Evolutionary conservation across 1,140 invertebrate genomes (phyloP).

Genomic region (Drosophila nebulosa): DNA sequence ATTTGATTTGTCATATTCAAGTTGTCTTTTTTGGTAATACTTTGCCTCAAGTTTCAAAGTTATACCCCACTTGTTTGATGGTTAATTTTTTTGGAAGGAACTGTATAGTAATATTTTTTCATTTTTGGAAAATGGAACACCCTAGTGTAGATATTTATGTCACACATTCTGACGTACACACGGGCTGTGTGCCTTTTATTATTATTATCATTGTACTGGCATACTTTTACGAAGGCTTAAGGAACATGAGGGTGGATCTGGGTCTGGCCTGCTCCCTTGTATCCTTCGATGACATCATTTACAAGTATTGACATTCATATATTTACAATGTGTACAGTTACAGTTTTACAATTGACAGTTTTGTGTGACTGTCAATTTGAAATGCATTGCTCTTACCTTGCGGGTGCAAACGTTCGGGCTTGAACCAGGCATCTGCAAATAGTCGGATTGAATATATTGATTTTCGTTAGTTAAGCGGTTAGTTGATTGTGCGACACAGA

Average conservation of each 20-base stretch:
- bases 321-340: conserved; percentile 1
- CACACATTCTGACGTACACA: background rate
- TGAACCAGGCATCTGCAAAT: conserved; percentile 95
- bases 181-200: background rate
- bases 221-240: conserved; percentile 3
- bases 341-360: background rate
- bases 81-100: too few species aligned
- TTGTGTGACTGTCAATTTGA: conserved; percentile 21
- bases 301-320: conserved; percentile 4
- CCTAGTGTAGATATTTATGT: background rate
- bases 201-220: background rate
- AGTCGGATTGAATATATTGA: conserved; percentile 81
- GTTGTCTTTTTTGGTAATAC: too few species aligned
- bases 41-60: too few species aligned
- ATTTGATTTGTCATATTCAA: too few species aligned
- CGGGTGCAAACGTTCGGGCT: conserved; percentile 92
- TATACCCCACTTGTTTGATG: too few species aligned
- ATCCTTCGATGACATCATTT: background rate
- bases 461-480: conserved; percentile 76
- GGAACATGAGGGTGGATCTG: background rate
- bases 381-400: conserved; percentile 86
- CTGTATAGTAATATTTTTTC: background rate
- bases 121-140: background rate
- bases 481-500: conserved; percentile 46
- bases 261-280: background rate